These are phyloP conservation scores for Tetrapedia diversipes DNA, from an alignment of 2,888 invertebrate genomes.

Conservation along the genomic window DNA sequence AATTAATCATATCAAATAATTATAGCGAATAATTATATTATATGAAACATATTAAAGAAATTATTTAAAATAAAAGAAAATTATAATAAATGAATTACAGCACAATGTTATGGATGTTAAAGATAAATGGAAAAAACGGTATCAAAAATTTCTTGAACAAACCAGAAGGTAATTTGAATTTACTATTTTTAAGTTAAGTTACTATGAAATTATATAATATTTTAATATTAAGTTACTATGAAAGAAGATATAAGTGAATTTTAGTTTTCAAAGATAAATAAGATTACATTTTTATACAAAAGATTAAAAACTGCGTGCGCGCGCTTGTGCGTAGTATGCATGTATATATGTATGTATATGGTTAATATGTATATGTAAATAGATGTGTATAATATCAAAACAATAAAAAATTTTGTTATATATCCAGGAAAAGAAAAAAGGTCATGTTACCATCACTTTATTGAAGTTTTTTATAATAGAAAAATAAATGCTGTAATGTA, in stretches of 20 bases:
- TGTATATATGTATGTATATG: too few species aligned
- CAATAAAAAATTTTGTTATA: too few species aligned
- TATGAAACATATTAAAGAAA: not conserved
- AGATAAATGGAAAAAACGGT: constrained; percentile 73
- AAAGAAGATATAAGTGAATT: constrained; percentile 4
- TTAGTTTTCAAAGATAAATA: constrained; percentile 1
- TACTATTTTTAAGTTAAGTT: not conserved
- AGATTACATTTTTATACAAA: not conserved
- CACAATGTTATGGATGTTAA: constrained; percentile 74
- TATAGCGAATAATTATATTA: not conserved
- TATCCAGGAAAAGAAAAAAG: too few species aligned
- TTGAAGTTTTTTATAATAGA: too few species aligned
- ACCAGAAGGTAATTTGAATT: not conserved
- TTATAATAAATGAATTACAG: constrained; percentile 66
- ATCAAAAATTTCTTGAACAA: constrained; percentile 55
- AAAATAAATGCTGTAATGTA: too few species aligned
- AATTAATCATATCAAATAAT: not conserved
- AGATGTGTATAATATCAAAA: too few species aligned
- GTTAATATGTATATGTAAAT: too few species aligned
- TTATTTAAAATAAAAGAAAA: not conserved
- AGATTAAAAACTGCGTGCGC: too few species aligned
- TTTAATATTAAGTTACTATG: too few species aligned
- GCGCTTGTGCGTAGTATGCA: too few species aligned
- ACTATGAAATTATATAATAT: too few species aligned
- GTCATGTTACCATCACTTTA: too few species aligned